phyloP scores from a whole-genome alignment of 1,140 invertebrate species.

The Metaphire vulgaris region DNA sequence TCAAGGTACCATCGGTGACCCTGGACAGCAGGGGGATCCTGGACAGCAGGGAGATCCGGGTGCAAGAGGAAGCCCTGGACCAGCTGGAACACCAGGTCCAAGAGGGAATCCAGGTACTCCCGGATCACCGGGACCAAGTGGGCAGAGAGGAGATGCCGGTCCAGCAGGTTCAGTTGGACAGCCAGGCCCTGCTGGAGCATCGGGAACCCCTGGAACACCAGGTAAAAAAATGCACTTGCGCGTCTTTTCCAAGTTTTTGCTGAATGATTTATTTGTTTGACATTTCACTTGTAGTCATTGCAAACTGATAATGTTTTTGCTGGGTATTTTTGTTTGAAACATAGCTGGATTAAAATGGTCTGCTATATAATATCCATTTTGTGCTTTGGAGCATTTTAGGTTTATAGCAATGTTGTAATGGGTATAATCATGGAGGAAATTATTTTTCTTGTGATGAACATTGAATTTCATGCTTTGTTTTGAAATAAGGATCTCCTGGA shows the following conservation, averaged over 20 bases:
- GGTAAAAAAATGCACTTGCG: conserved; percentile 13
- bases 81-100: conserved; percentile 42
- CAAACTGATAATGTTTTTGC: too few species aligned
- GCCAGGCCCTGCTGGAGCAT: conserved; percentile 31
- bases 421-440: too few species aligned
- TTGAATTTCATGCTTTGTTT: neutral
- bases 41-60: conserved; percentile 13
- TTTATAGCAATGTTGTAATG: too few species aligned
- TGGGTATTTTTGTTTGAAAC: too few species aligned
- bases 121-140: conserved; percentile 46
- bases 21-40: conserved; percentile 3
- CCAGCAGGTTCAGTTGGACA: conserved; percentile 34
- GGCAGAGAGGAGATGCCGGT: conserved; percentile 40
- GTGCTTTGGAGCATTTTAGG: too few species aligned
- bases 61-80: conserved; percentile 8
- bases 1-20: neutral
- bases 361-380: too few species aligned
- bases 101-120: conserved; percentile 53
- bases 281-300: too few species aligned
- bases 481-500: neutral
- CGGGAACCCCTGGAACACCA: conserved; percentile 15
- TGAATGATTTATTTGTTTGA: neutral
- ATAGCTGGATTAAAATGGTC: too few species aligned
- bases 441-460: neutral
- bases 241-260: neutral